Percentiles rank a stretch among this genome's conserved stretches.
Evolutionary conservation across 2,113 vertebrate genomes (phyloP).

Genomic region (Tyto alba): DNA sequence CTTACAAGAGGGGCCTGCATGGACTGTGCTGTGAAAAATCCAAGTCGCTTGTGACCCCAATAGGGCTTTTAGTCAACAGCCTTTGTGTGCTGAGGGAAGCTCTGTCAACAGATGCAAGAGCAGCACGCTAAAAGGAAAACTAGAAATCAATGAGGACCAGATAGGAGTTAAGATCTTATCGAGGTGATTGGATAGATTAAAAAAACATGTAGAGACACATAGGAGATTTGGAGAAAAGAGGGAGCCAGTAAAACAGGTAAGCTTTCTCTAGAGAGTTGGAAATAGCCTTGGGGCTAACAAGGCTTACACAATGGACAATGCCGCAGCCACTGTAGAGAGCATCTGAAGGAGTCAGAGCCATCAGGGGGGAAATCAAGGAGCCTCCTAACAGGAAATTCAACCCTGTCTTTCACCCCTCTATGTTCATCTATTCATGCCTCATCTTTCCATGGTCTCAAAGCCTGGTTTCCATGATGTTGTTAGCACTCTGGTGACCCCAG

Average conservation of each 20-base stretch:
- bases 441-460: not conserved
- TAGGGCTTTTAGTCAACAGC: fast-evolving
- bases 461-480: not conserved
- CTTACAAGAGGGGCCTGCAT: not conserved
- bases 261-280: not conserved
- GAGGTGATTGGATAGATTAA: not conserved
- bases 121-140: not conserved
- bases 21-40: not conserved
- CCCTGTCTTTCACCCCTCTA: not conserved
- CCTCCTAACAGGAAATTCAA: not conserved
- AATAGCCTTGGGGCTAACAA: not conserved
- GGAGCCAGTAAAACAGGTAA: not conserved
- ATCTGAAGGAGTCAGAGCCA: not conserved
- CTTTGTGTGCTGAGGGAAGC: not conserved
- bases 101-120: not conserved
- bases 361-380: not conserved
- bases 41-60: not conserved
- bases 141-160: not conserved
- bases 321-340: not conserved
- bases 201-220: not conserved
- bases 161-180: not conserved
- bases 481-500: not conserved
- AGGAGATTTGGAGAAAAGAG: not conserved
- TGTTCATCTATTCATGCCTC: not conserved
- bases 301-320: not conserved